A percentile compares a stretch with the other conserved stretches of the same genome.
These are phyloP conservation scores for Chrysodeixis includens DNA, from an alignment of 2,888 invertebrate genomes.

Conservation along the genomic window DNA sequence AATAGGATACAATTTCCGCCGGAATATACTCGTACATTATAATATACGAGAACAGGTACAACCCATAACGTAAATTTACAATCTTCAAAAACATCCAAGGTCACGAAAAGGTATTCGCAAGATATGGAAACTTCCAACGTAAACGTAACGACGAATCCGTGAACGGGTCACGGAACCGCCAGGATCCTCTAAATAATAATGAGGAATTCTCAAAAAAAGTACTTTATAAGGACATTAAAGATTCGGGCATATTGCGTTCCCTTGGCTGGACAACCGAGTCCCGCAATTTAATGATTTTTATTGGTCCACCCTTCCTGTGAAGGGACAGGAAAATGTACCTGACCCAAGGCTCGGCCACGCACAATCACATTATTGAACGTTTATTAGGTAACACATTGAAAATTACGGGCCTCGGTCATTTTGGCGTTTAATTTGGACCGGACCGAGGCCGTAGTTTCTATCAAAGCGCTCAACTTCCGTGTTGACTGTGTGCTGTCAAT, in stretches of 20 bases:
- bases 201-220: constrained; percentile 41
- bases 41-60: background rate
- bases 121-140: background rate
- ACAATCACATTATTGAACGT: constrained; percentile 80
- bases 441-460: constrained; percentile 38
- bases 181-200: constrained; percentile 42
- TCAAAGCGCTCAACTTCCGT: constrained; percentile 22
- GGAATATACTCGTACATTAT: background rate
- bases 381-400: constrained; percentile 78
- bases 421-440: constrained; percentile 67
- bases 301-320: constrained; percentile 72
- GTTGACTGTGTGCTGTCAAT: constrained; percentile 19
- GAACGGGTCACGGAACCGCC: constrained; percentile 27
- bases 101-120: background rate
- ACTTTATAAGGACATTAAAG: constrained; percentile 66
- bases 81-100: constrained; percentile 1
- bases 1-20: background rate
- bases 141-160: constrained; percentile 5
- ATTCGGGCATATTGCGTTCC: constrained; percentile 74
- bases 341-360: constrained; percentile 65
- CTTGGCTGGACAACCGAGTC: constrained; percentile 68
- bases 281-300: constrained; percentile 84
- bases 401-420: constrained; percentile 65
- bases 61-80: background rate
- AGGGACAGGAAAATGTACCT: constrained; percentile 79